Base-by-base conservation (phyloP, 2,797 vertebrate species). In the Microctenopoma lineatum region DNA sequence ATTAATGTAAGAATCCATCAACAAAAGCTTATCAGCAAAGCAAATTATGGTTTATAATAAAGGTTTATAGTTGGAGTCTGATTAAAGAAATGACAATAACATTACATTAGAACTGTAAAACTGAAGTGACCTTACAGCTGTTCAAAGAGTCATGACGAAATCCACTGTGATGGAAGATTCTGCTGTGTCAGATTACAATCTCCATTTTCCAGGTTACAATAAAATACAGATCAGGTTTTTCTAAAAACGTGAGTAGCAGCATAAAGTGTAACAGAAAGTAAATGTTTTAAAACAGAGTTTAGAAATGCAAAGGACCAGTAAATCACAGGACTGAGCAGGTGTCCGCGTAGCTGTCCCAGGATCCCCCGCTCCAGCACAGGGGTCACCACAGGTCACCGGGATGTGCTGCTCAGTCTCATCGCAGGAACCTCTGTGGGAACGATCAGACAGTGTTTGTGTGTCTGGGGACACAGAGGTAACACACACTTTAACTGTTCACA, bases 381-480 rank as follows among this genome's bases (percentile, higher is more conserved):
- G 11, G 65, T 39, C 7, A 42, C 5, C 45, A 4, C 32, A 51
- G 74, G 13, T 9, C 39, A 1, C 7, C 6, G 1, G 29, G n/a
- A n/a, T 13, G 26, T 47, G 50, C 42, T 59, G 39, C 16, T 68
- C 59, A 36, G 48, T 29, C 4, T 57, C 67, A 76, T 16, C 70
- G 29, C 67, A 89, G 74, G 80, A 90, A 88, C n/a, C 84, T 88
- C 92, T 94, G 88, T 16, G 83, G 87, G 72, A 61, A 71, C 81
- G 75, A 68, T 0, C 2, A 66, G 27, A 67, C 14, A 13, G 14
- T 8, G 39, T 16, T 7, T 10, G 32, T 57, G 45, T 47, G 11
- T 62, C 55, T 36, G n/a, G 16, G 54, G 52, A 47, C 8, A 62
- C 39, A 66, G 18, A 56, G 21, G 66, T 32, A 48, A 53, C 45